Percentiles rank a stretch among this genome's conserved stretches.
Conservation (phyloP, 2,113 vertebrate species). For the Pelobates fuscus region DNA sequence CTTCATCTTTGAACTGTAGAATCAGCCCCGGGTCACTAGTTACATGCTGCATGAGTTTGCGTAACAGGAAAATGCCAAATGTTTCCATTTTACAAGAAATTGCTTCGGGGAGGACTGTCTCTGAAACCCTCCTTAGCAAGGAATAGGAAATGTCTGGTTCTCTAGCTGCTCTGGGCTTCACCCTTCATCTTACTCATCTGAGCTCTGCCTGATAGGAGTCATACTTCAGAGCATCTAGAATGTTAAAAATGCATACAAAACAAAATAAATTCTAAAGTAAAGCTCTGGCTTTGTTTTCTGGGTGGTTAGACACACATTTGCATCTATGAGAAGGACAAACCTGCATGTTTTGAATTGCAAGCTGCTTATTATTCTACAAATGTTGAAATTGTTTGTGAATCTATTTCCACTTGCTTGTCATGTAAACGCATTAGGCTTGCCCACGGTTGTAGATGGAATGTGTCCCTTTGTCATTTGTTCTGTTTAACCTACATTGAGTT, state of each 20-base stretch:
- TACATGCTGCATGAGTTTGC: slow-evolving; percentile 16
- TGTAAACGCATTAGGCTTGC: not conserved
- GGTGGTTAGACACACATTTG: too few species aligned
- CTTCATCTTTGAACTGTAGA: slow-evolving; percentile 42
- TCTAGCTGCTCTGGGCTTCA: too few species aligned
- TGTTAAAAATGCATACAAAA: too few species aligned
- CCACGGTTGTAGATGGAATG: not conserved
- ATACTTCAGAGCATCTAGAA: too few species aligned
- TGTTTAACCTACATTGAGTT: not conserved
- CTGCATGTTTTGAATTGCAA: too few species aligned
- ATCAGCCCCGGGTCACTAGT: slow-evolving; percentile 37
- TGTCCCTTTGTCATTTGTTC: not conserved
- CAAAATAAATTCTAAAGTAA: too few species aligned
- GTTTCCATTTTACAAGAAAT: slow-evolving; percentile 38
- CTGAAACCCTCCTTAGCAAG: not conserved
- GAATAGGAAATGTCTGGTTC: not conserved
- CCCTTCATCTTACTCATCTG: too few species aligned
- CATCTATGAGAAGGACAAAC: too few species aligned
- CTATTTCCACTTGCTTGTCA: not conserved
- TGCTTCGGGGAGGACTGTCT: slow-evolving; percentile 8
- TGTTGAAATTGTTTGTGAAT: too few species aligned
- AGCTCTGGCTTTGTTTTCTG: too few species aligned
- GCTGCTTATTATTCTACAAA: too few species aligned
- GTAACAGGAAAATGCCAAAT: slow-evolving; percentile 37
- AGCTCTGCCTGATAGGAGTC: too few species aligned